These are phyloP conservation scores for Rhagologus leucostigma DNA, from an alignment of 2,113 vertebrate genomes.

Conservation along the genomic window DNA sequence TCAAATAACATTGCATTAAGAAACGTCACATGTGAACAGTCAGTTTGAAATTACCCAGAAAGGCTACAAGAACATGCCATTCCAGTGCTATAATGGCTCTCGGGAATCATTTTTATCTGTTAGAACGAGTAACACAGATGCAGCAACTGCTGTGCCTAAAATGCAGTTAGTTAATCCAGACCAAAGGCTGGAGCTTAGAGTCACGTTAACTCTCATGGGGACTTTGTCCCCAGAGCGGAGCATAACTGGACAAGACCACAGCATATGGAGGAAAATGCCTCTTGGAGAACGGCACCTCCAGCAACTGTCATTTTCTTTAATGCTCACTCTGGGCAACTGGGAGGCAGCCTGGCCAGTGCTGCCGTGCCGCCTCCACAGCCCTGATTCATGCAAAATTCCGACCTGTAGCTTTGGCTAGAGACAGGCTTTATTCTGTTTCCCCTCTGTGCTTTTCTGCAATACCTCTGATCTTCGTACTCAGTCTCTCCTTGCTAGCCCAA, in stretches of 20 bases:
- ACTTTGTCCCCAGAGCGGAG: background rate
- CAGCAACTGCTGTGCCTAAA: background rate
- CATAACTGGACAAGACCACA: slow-evolving; percentile 48
- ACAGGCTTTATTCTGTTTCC: background rate
- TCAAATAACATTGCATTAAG: background rate
- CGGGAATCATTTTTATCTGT: background rate
- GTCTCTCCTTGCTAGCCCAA: background rate
- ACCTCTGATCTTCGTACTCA: background rate
- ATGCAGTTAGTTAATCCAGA: background rate
- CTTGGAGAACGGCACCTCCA: background rate
- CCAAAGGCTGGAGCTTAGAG: background rate
- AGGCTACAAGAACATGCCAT: background rate
- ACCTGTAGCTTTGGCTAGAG: background rate
- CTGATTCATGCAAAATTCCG: background rate
- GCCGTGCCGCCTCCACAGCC: background rate
- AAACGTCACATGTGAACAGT: background rate
- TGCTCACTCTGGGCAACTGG: background rate
- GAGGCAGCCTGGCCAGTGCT: background rate
- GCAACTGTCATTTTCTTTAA: slow-evolving; percentile 50
- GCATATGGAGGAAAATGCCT: slow-evolving; percentile 41
- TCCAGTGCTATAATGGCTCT: background rate
- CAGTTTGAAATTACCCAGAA: background rate
- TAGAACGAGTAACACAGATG: background rate
- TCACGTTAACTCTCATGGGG: background rate
- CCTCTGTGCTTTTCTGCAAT: background rate